Conservation (phyloP, 2,113 vertebrate genomes). For the Sapajus apella region DNA sequence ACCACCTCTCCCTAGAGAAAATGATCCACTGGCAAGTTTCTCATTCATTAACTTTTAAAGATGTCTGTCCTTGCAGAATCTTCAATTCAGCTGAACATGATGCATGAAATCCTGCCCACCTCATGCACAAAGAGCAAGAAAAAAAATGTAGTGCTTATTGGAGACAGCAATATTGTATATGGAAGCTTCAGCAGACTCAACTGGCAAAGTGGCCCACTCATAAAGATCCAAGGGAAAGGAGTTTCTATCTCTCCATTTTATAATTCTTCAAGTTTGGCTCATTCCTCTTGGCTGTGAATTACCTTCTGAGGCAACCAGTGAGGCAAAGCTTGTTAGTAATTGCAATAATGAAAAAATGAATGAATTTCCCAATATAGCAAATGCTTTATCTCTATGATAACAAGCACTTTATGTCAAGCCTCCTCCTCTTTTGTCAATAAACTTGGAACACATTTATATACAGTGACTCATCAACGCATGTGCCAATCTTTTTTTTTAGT, state of each 20-base stretch:
- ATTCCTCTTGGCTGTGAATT: neutral
- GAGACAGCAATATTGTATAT: neutral
- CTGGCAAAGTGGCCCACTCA: slow-evolving; percentile 10
- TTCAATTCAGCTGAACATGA: slow-evolving; percentile 75
- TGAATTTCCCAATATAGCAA: neutral
- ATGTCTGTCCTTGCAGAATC: slow-evolving; percentile 78
- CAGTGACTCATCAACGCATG: neutral
- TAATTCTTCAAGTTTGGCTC: neutral
- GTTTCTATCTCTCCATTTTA: slow-evolving; percentile 28
- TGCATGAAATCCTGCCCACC: slow-evolving; percentile 73
- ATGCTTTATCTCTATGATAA: neutral
- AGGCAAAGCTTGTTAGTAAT: neutral
- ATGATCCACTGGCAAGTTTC: slow-evolving; percentile 44
- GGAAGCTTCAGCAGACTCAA: slow-evolving; percentile 51
- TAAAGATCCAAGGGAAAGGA: slow-evolving; percentile 43
- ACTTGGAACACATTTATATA: neutral
- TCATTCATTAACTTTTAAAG: slow-evolving; percentile 82
- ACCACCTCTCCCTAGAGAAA: neutral
- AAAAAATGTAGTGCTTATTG: slow-evolving; percentile 64
- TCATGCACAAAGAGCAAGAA: slow-evolving; percentile 69
- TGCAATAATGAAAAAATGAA: neutral
- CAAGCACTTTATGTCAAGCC: neutral
- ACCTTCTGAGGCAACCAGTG: neutral
- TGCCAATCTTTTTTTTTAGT: neutral
- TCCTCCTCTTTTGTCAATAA: neutral